A percentile compares a stretch with the other conserved stretches of the same genome.
phyloP scores from a whole-genome alignment of 2,797 vertebrate species.

The Acomys russatus region DNA sequence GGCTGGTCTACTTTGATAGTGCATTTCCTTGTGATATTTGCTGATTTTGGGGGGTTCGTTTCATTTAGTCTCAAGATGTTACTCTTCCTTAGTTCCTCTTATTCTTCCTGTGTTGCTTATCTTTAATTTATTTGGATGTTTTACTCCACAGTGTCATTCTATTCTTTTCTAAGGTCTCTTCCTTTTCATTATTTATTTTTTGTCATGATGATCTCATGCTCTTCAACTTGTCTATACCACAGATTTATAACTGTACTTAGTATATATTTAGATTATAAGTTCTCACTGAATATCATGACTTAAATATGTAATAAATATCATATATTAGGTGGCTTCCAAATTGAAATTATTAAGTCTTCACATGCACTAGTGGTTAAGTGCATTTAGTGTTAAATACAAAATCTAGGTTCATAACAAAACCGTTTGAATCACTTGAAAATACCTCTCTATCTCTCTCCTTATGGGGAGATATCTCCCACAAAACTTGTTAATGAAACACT shows the following conservation, averaged over 20 bases:
- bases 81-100: background rate
- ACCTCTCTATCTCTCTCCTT: background rate
- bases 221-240: background rate
- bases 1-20: background rate
- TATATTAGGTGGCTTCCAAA: background rate
- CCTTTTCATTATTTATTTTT: background rate
- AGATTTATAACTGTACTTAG: background rate
- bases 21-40: background rate
- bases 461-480: background rate
- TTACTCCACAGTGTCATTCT: background rate
- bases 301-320: background rate
- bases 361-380: background rate
- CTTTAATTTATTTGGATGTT: background rate
- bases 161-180: background rate
- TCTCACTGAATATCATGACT: background rate
- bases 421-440: background rate
- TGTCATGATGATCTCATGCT: background rate
- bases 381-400: background rate
- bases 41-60: background rate
- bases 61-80: background rate
- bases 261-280: background rate
- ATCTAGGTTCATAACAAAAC: background rate
- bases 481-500: background rate
- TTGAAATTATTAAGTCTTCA: background rate
- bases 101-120: background rate